Evolutionary conservation across 2,113 vertebrate species (phyloP), one percentile per base, ranked within the genome.

Genomic region (Micronycteris hirsuta): DNA sequence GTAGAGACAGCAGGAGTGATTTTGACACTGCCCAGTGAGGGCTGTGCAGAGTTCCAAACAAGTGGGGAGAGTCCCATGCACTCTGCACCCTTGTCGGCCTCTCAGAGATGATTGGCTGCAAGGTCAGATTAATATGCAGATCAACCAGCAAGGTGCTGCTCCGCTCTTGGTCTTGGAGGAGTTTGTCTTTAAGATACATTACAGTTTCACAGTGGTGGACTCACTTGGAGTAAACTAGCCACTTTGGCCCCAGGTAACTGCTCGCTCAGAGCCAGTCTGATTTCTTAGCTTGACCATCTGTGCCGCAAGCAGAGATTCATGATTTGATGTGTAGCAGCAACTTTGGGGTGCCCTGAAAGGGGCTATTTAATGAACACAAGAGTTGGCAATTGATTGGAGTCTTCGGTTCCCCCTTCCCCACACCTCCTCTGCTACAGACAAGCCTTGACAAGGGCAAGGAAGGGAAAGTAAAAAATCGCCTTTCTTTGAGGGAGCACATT

Each of bases 1-100:
- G 98, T 98, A 98, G 97, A 98, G 98, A 98, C 98, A 99, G 98
- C 98, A 98, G 98, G 98, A 98, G 97, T 89, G 97, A 98, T 98
- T 98, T 97, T 98, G 98, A 98, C 96, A 94, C 97, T 97, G 98
- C 97, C 97, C 84, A 52, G 90, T 97, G 97, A 98, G 96, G 97
- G 91, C 97, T 16, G 0, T 22, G 80, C 92, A 86, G 97, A 97
- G 97, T 97, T 97, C 0, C 2, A 92, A 98, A 98, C 98, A 98
- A 98, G 98, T 98, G 98, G 98, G 96, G 94, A 97, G 96, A 96
- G 98, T 98, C 98, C 97, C 98, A 97, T 97, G 98, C 92, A 90
- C 95, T 86, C 85, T 96, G 97, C 97, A 93, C 98, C 97, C 61
- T 15, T 4, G 56, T 26, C 36, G 96, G 96, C 96, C 96, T 93